Percentiles rank a stretch among this genome's conserved stretches.
phyloP scores from a whole-genome alignment of 2,888 invertebrate genomes.

The Nemurella pictetii region DNA sequence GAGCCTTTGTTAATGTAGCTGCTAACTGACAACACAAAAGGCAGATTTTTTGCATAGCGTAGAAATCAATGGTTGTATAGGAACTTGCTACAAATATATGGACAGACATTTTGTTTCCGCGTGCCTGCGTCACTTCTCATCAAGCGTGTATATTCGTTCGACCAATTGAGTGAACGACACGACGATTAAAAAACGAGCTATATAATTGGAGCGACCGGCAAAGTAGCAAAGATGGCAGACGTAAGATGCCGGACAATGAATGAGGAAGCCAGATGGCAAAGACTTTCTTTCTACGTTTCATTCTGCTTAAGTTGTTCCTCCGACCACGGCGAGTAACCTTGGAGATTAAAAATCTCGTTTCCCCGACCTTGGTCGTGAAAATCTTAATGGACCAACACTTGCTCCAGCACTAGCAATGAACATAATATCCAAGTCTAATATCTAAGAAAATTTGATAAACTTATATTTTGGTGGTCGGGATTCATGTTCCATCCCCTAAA shows the following conservation, averaged over 20 bases:
- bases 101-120: not conserved
- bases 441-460: too few relatives aligned
- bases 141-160: not conserved
- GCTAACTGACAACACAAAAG: not conserved
- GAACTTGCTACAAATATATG: not conserved
- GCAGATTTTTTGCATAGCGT: not conserved
- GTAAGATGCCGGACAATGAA: not conserved
- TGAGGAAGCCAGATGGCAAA: too few relatives aligned
- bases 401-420: too few relatives aligned
- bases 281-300: too few relatives aligned
- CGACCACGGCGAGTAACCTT: too few relatives aligned
- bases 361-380: too few relatives aligned
- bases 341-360: too few relatives aligned
- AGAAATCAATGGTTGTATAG: not conserved
- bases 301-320: too few relatives aligned
- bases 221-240: not conserved
- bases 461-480: too few relatives aligned
- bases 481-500: too few relatives aligned
- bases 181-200: not conserved
- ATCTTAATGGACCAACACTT: too few relatives aligned
- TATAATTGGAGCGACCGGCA: not conserved
- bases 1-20: not conserved
- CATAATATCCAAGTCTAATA: too few relatives aligned
- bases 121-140: not conserved
- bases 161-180: not conserved